Evolutionary conservation across 2,888 invertebrate genomes (phyloP), one percentile per base, ranked within the genome.

Genomic region (Scelioninae gen. 2): DNA sequence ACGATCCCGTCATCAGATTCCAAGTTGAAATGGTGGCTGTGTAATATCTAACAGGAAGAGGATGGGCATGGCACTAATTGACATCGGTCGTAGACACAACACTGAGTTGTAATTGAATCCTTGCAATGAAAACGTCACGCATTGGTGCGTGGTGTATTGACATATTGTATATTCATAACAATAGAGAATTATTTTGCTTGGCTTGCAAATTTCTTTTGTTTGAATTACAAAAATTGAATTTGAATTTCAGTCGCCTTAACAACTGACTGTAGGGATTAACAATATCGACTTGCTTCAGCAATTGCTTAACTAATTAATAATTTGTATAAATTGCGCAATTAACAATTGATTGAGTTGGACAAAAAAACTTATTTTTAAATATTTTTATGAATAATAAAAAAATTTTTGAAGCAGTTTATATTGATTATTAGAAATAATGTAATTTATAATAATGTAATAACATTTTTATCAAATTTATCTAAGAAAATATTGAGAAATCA

Each of bases 41-140:
- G 69, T 53, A 70, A n/a, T n/a, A n/a, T n/a, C n/a, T n/a, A n/a
- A 74, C 74, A 74, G 74, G 74, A 74, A 74, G 46, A 74, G 74
- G 74, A 74, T 74, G 70, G 74, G 74, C 70, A 55, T 67, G 70
- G 60, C 65, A 67, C 57, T 71, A 74, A 71, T 74, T 60, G 74
- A 46, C 74, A 67, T 57, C 58, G 61, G 69, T 74, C 70, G 67
- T 67, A 74, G 71, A 71, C 67, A 61, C 74, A 63, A 15, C 63
- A 68, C 37, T 58, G 67, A 71, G 71, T 68, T 46, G 58, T 67
- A 74, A 74, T 74, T 74, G 67, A 52, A 74, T 41, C 65, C 57
- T 50, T 28, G 65, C 65, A 45, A 70, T 39, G 57, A 58, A 74
- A 67, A 52, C 61, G 71, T 74, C 52, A 74, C 46, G 74, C 65